A percentile compares a stretch with the other conserved stretches of the same genome.
Conservation (phyloP, 2,888 invertebrate genomes). For the Melieria picta region DNA sequence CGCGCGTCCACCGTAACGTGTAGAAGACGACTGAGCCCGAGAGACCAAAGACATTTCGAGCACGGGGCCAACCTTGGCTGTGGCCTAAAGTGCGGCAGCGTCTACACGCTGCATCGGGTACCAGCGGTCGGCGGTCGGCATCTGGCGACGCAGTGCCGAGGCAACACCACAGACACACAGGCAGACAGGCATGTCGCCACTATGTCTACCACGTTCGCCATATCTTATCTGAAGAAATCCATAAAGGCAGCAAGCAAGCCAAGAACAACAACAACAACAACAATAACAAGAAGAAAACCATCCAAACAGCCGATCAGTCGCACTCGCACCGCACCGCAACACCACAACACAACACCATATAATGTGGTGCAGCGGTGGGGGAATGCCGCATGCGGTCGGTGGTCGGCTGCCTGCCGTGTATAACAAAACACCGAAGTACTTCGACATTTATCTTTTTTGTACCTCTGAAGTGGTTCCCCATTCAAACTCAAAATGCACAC, state of each 20-base stretch:
- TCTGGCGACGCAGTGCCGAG: not conserved
- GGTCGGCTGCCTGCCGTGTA: constrained; percentile 22
- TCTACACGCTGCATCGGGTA: constrained; percentile 20
- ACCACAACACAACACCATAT: not conserved
- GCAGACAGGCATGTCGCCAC: constrained; percentile 56
- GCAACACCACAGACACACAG: not conserved
- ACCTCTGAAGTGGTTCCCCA: constrained; percentile 57
- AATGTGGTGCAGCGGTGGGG: not conserved
- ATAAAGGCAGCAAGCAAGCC: constrained; percentile 42
- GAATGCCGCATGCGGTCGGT: not conserved
- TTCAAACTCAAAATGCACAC: constrained; percentile 37
- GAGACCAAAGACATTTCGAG: constrained; percentile 28
- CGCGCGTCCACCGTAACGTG: constrained; percentile 50
- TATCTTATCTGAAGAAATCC: constrained; percentile 57
- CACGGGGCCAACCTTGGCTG: constrained; percentile 51
- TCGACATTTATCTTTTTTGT: constrained; percentile 60
- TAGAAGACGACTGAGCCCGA: constrained; percentile 54
- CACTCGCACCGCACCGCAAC: constrained; percentile 24
- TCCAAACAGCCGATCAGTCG: constrained; percentile 13
- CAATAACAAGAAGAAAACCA: not conserved
- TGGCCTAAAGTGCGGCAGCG: constrained; percentile 36
- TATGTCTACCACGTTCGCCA: constrained; percentile 62
- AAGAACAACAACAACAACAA: constrained; percentile 41
- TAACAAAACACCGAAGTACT: constrained; percentile 38
- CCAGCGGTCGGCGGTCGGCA: not conserved